Evolutionary conservation across 2,888 invertebrate genomes (phyloP).

Genomic region (Homarus gammarus): DNA sequence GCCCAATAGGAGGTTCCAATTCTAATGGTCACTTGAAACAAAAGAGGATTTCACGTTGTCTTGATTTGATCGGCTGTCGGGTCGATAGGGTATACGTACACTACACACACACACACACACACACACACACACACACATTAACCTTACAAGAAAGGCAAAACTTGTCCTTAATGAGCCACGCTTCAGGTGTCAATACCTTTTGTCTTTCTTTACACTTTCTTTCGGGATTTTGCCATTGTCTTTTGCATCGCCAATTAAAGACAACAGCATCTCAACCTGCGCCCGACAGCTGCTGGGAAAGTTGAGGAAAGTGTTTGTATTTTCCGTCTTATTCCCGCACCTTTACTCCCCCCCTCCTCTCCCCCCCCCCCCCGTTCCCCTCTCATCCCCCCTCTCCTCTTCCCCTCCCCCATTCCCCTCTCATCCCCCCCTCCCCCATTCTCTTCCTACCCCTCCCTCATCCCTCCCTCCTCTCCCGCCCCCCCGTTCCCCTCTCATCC

Average conservation of each 20-base stretch:
- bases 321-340: no score
- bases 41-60: conserved; percentile 17
- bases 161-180: background rate
- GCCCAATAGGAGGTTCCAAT: conserved; percentile 4
- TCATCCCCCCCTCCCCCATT: no score
- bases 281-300: background rate
- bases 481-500: no score
- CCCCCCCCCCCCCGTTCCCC: no score
- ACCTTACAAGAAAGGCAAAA: background rate
- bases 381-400: no score
- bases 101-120: background rate
- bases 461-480: no score
- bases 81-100: background rate
- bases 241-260: conserved; percentile 4
- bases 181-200: background rate
- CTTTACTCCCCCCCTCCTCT: no score
- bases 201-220: background rate
- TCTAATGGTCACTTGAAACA: conserved; percentile 15
- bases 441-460: no score
- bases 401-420: no score
- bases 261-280: no score
- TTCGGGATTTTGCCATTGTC: background rate
- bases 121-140: background rate
- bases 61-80: background rate
- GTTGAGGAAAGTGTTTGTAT: no score